Conservation (phyloP, 2,888 invertebrate genomes). For the Spodoptera picta region DNA sequence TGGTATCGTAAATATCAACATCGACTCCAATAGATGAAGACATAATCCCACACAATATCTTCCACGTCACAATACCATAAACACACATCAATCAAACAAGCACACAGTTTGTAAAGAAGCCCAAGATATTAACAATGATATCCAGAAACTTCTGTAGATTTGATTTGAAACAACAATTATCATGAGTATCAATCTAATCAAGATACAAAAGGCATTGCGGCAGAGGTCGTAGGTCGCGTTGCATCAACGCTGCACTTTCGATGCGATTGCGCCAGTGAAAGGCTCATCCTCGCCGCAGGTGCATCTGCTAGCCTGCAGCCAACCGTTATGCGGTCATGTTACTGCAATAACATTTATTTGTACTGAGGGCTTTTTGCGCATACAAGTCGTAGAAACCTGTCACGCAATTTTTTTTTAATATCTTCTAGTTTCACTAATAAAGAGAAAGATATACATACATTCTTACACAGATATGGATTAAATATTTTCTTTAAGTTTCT, state of each 20-base stretch:
- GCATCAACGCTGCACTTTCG: conserved; percentile 86
- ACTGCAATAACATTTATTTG: conserved; percentile 62
- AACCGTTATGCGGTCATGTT: conserved; percentile 62
- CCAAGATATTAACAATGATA: conserved; percentile 35
- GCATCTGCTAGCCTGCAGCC: conserved; percentile 63
- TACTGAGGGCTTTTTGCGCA: conserved; percentile 42
- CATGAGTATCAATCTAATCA: conserved; percentile 56
- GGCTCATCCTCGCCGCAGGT: conserved; percentile 78
- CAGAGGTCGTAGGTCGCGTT: conserved; percentile 79
- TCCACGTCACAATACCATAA: conserved; percentile 8
- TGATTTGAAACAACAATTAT: conserved; percentile 56
- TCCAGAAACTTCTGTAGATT: conserved; percentile 50
- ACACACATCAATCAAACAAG: conserved; percentile 28
- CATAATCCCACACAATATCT: not conserved
- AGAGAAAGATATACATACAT: too few species aligned
- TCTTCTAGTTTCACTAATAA: not conserved
- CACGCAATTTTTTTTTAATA: conserved; percentile 5
- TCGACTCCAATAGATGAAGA: not conserved
- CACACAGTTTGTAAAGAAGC: conserved; percentile 23
- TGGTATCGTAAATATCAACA: not conserved
- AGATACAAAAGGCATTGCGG: conserved; percentile 57
- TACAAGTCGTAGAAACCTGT: conserved; percentile 49
- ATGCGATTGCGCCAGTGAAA: conserved; percentile 82
- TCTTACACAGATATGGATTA: too few species aligned
- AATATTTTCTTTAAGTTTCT: too few species aligned